A percentile compares a stretch with the other conserved stretches of the same genome.
These are phyloP conservation scores for Archips xylosteana DNA, from an alignment of 2,888 invertebrate genomes.

Conservation along the genomic window DNA sequence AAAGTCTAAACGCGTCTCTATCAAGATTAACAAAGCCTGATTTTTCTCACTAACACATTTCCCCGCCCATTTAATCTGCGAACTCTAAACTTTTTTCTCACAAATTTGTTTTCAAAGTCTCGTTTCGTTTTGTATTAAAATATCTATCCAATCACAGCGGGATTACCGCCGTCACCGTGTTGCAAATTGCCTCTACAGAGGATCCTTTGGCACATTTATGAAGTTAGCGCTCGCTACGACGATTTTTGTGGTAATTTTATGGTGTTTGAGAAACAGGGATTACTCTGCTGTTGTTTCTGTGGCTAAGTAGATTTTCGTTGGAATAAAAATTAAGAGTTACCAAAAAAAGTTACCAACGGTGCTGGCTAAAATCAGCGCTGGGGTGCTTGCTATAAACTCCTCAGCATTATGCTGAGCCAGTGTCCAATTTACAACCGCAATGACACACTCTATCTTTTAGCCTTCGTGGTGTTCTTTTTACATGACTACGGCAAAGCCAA, in stretches of 20 bases:
- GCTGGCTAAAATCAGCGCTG: too few species aligned
- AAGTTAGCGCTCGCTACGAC: slow-evolving; percentile 18
- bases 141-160: slow-evolving; percentile 14
- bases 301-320: background rate
- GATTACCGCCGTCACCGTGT: slow-evolving; percentile 19
- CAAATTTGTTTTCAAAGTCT: slow-evolving; percentile 1
- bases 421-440: too few species aligned
- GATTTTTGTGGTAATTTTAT: slow-evolving; percentile 25
- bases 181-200: slow-evolving; percentile 13
- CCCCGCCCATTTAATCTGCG: background rate
- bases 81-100: background rate
- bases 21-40: too few species aligned
- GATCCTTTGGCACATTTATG: slow-evolving; percentile 25
- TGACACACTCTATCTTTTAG: too few species aligned
- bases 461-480: too few species aligned
- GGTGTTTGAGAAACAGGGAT: background rate
- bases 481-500: too few species aligned
- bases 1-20: too few species aligned
- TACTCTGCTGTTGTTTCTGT: background rate
- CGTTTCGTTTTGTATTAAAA: slow-evolving; percentile 19
- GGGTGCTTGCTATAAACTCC: too few species aligned
- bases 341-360: too few species aligned
- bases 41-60: background rate
- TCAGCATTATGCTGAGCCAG: too few species aligned
- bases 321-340: background rate